These are phyloP conservation scores for Pocillopora meandrina DNA, from an alignment of 92 coral and sea anemone species.

Conservation along the genomic window DNA sequence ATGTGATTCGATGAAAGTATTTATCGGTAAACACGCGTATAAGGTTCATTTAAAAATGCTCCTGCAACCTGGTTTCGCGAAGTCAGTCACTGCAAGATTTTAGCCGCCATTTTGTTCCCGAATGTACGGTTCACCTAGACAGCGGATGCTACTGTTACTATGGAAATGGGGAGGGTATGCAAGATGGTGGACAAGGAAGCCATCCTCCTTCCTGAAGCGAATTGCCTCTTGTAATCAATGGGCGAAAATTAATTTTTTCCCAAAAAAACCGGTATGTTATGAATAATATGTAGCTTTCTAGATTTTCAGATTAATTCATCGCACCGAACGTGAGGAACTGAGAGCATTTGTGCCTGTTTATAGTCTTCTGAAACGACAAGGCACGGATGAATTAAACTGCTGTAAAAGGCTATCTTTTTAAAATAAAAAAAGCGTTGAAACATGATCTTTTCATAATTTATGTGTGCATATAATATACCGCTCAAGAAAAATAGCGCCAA, in stretches of 20 bases:
- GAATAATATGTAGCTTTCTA: not conserved
- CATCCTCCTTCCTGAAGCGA: not conserved
- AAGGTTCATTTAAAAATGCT: constrained; percentile 1
- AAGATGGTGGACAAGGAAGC: not conserved
- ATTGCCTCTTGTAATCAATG: not conserved
- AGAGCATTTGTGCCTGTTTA: not conserved
- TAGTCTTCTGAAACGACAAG: not conserved
- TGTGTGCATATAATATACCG: constrained; percentile 3
- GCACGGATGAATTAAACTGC: not conserved
- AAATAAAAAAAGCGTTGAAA: not conserved
- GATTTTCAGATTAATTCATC: not conserved
- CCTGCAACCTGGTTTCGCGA: constrained; percentile 6
- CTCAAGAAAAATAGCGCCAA: not conserved
- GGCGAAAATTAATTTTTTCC: not conserved
- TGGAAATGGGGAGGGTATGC: not conserved
- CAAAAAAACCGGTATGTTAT: not conserved
- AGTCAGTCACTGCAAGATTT: not conserved
- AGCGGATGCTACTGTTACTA: not conserved
- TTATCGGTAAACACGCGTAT: not conserved
- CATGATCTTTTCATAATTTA: not conserved
- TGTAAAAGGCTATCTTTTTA: not conserved
- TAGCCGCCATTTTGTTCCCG: not conserved
- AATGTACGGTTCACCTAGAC: not conserved
- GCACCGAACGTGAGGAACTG: not conserved
- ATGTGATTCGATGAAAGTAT: not conserved